Conservation (phyloP, 2,113 vertebrate species). For the Ivindomyrus marchei region DNA sequence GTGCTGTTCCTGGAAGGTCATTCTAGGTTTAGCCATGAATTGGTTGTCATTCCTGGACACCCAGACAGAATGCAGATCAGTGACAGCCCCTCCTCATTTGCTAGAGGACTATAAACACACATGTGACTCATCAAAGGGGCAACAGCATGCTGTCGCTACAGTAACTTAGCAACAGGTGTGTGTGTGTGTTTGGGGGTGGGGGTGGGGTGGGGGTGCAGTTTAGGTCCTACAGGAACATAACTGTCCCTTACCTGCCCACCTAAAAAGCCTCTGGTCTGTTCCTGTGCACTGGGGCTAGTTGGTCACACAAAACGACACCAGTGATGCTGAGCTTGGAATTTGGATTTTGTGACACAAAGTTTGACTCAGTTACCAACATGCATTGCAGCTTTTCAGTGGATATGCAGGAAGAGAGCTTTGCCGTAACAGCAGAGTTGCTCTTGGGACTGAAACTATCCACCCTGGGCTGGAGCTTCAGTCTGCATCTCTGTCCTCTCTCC, state of each 20-base stretch:
- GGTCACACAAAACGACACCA: not conserved
- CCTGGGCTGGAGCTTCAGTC: not conserved
- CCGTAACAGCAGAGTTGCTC: not conserved
- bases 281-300: not conserved
- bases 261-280: not conserved
- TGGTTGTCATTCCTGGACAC: not conserved
- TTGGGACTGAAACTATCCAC: not conserved
- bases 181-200: not conserved
- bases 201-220: not conserved
- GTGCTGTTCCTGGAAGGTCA: not conserved
- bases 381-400: not conserved
- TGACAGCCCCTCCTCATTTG: not conserved
- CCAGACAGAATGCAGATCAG: not conserved
- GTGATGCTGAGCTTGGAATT: not conserved
- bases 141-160: conserved; percentile 4
- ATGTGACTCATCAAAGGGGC: conserved; percentile 3
- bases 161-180: not conserved
- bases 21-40: conserved; percentile 9
- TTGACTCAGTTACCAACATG: not conserved
- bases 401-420: not conserved
- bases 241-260: conserved; percentile 11
- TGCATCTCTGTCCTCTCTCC: not conserved
- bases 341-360: not conserved
- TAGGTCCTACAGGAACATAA: not conserved
- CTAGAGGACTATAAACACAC: conserved; percentile 14